Percentiles rank a stretch among this genome's conserved stretches.
Evolutionary conservation across 2,888 invertebrate species (phyloP).

Genomic region (Metalampra italica): DNA sequence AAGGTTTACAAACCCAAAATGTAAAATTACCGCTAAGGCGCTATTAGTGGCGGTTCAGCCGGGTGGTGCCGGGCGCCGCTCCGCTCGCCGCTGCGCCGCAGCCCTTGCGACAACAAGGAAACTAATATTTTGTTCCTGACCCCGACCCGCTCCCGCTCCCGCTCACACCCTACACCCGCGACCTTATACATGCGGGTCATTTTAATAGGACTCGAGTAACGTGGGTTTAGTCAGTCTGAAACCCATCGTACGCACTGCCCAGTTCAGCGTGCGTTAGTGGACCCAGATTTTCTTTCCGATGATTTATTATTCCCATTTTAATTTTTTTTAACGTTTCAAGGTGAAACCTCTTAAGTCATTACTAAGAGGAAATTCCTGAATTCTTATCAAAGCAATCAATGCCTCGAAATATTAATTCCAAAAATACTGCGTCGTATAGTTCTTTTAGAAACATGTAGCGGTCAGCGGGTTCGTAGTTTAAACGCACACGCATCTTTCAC

Average conservation of each 20-base stretch:
- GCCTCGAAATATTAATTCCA: no score
- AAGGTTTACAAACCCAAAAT: slow-evolving; percentile 78
- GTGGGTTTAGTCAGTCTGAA: no score
- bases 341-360: no score
- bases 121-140: slow-evolving; percentile 79
- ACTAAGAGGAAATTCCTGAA: no score
- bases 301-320: no score
- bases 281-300: no score
- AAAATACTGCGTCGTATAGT: no score
- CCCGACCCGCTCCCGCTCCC: slow-evolving; percentile 52
- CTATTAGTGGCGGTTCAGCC: slow-evolving; percentile 71
- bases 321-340: no score
- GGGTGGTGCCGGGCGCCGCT: slow-evolving; percentile 67
- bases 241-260: no score
- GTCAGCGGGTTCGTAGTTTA: slow-evolving; percentile 57
- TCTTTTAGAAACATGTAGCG: neutral
- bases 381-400: no score
- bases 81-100: slow-evolving; percentile 74
- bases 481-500: slow-evolving; percentile 51
- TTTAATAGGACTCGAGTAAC: no score
- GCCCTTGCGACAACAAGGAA: slow-evolving; percentile 80
- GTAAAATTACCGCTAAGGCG: slow-evolving; percentile 78
- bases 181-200: slow-evolving; percentile 3
- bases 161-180: slow-evolving; percentile 30
- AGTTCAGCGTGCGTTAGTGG: no score